Base-by-base conservation (phyloP, 1,140 invertebrate species). In the Aradophagus sp. region DNA sequence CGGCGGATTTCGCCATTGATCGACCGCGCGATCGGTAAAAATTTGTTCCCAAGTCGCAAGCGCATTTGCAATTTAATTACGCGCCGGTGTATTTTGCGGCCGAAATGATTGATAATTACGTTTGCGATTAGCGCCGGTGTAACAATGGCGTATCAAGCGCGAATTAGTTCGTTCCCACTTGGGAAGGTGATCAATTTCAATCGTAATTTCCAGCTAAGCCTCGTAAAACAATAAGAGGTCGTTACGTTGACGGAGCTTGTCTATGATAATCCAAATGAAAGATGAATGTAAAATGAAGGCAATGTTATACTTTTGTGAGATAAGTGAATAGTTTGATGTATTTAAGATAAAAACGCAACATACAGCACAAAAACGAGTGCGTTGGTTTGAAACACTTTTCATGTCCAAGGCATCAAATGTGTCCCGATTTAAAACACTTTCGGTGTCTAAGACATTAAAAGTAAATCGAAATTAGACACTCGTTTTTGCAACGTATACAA, bases 101-200 rank as follows among this genome's bases (percentile, higher is more conserved):
- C 19, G 4, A 1, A 52, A 16, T 27, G n/a, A n/a, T 34, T 34
- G 38, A 55, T 55, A 55, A 55, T 55, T 55, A 23, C 15, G 23
- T 55, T 38, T 50, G 34, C 17, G 34, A 36, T 50, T 38, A 38
- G 20, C n/a, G n/a, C 14, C 34, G 6, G 27, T 50, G 20, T 50
- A 38, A 50, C 34, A 26, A 38, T 27, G 14, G 4, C 12, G 23
- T 50, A 36, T 50, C 47, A 50, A 50, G 47, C 32, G 27, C 34
- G 34, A 26, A 50, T 50, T 50, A 50, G 47, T 38, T 50, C 14
- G 11, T 26, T 41, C 42, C 2, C 20, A 34, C 12, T 32, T 42
- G 26, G 26, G 27, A 42, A 13, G 15, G 13, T 55, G 50, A 55
- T 42, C 50, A 55, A 55, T 55, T 55, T 55, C 26, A 20, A 55